Percentiles rank a stretch among this genome's conserved stretches.
These are phyloP conservation scores for Micromys minutus DNA, from an alignment of 2,113 vertebrate species.

Conservation along the genomic window DNA sequence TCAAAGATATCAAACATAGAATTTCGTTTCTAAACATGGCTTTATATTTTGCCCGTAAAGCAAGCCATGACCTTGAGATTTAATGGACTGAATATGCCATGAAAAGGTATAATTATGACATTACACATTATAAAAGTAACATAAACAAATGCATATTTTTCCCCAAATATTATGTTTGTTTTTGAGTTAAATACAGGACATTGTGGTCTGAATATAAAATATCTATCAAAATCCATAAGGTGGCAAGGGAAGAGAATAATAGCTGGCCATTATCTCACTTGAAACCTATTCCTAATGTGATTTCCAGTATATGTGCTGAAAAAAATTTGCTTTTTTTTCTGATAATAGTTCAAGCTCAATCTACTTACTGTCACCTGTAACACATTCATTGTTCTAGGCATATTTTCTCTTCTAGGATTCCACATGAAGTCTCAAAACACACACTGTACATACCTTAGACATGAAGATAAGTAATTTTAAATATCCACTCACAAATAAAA, in stretches of 20 bases:
- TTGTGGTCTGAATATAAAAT: not conserved
- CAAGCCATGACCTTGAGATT: not conserved
- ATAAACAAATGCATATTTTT: not conserved
- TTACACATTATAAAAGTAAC: not conserved
- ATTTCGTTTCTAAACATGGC: not conserved
- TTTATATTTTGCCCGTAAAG: not conserved
- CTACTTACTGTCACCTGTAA: not conserved
- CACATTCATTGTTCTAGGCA: not conserved
- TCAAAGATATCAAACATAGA: not conserved
- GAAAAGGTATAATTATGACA: not conserved
- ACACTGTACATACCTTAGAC: not conserved
- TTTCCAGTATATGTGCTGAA: not conserved
- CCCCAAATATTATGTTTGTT: not conserved
- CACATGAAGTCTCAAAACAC: not conserved
- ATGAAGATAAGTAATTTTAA: not conserved
- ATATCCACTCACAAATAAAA: not conserved
- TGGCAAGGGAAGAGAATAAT: not conserved
- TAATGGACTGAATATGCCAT: not conserved
- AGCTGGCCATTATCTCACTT: not conserved
- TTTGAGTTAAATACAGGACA: not conserved
- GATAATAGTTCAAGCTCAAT: not conserved
- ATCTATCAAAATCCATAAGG: not conserved
- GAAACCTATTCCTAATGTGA: not conserved
- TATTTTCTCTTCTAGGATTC: not conserved
- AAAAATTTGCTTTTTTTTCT: constrained; percentile 2